Evolutionary conservation across 2,888 invertebrate species (phyloP), one percentile per base, ranked within the genome.

Genomic region (Thymelicus lineola): DNA sequence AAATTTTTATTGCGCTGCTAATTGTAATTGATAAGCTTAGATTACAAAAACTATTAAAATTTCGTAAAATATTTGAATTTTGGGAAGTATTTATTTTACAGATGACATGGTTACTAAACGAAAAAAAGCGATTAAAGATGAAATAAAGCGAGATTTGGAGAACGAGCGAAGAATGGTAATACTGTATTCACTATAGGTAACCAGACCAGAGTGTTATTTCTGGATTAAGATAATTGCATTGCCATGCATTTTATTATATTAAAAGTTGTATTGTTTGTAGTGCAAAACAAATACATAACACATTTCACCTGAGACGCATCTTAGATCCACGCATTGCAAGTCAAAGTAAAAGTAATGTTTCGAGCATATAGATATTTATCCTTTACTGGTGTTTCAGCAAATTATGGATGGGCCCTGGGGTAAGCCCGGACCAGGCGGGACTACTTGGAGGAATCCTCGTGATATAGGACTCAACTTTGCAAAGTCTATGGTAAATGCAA

Each of bases 401-500:
- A 83, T 85, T 2, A 84, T 90, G 83, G 89, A 87, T 45, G 90
- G 90, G 61, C 96, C 96, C 36, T 96, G 96, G 96, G 96, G 96
- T 71, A 95, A 92, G 79, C 95, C 95, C 20, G 96, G 96, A 74
- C 96, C 96, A 60, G 97, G 97, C 66, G 97, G 97, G 74, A 92
- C 94, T 66, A 94, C 95, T 75, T 97, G 97, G 97, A 95, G 97
- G 82, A 95, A 96, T 88, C 96, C 96, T 72, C 95, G 95, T 80
- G 92, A 95, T 82, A 94, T 96, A 80, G 97, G 97, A 80, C 89
- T 95, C 78, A 95, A 96, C 88, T 97, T 97, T 93, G 95, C 96
- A 79, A 95, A 96, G 86, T 97, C 97, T 76, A 94, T 97, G 96
- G 97, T 97, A 95, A 15, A n/a, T n/a, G n/a, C n/a, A n/a, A n/a